Evolutionary conservation across 2,888 invertebrate genomes (phyloP).

Genomic region (Torymus auratus): DNA sequence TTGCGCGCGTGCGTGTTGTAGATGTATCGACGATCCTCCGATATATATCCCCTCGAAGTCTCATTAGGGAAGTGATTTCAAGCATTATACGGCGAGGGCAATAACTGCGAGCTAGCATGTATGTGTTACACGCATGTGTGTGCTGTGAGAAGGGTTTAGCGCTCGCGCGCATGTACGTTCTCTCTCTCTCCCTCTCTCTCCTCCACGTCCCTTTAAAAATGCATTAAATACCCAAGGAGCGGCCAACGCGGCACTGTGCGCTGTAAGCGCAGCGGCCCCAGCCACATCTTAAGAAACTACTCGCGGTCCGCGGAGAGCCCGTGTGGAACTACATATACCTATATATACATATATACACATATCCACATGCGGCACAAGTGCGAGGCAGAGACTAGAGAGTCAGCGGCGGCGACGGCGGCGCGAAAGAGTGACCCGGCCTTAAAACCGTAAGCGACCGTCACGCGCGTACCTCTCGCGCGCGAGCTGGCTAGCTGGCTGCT

Average conservation of each 20-base stretch:
- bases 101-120: too few relatives aligned
- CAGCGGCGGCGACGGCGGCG: background rate
- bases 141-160: background rate
- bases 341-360: too few relatives aligned
- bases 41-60: too few relatives aligned
- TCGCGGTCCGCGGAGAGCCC: background rate
- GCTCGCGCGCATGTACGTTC: too few relatives aligned
- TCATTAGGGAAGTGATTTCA: too few relatives aligned
- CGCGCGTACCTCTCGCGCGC: conserved; percentile 25
- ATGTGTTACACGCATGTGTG: too few relatives aligned
- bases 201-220: conserved; percentile 52
- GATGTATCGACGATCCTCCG: too few relatives aligned
- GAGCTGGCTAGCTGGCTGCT: background rate
- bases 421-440: conserved; percentile 11
- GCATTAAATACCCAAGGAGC: conserved; percentile 49
- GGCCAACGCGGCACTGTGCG: conserved; percentile 7
- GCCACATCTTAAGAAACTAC: conserved; percentile 43
- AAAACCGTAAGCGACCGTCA: conserved; percentile 48
- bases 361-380: background rate
- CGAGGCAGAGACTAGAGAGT: background rate
- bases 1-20: too few relatives aligned
- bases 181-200: background rate
- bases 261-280: background rate
- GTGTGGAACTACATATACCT: too few relatives aligned
- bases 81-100: too few relatives aligned